phyloP scores from a whole-genome alignment of 2,888 invertebrate species.

The Chloroclysta siterata region DNA sequence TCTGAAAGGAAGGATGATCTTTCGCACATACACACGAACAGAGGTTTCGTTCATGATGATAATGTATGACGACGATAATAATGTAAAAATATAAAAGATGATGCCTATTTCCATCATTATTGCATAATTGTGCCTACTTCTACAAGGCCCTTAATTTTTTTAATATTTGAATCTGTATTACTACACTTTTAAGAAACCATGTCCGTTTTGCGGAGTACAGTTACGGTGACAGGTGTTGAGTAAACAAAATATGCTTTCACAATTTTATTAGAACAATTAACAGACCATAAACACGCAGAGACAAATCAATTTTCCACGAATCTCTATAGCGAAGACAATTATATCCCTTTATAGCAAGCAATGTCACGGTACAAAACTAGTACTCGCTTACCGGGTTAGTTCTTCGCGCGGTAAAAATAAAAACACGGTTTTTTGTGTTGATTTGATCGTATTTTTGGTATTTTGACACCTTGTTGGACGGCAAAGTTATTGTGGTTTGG shows the following conservation, averaged over 20 bases:
- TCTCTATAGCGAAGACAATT: slow-evolving; percentile 28
- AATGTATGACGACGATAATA: too few species aligned
- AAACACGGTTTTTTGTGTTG: neutral
- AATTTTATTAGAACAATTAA: slow-evolving; percentile 47
- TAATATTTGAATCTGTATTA: neutral
- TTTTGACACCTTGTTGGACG: slow-evolving; percentile 5
- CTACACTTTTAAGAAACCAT: slow-evolving; percentile 18
- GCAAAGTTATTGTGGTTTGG: slow-evolving; percentile 11
- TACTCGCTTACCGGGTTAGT: slow-evolving; percentile 17
- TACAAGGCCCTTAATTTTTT: too few species aligned
- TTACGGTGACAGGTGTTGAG: slow-evolving; percentile 35
- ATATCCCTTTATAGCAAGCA: slow-evolving; percentile 34
- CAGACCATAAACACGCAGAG: slow-evolving; percentile 43
- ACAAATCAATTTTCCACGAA: slow-evolving; percentile 55
- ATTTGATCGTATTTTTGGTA: neutral
- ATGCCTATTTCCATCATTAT: too few species aligned
- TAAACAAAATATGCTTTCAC: slow-evolving; percentile 44
- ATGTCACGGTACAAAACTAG: slow-evolving; percentile 39
- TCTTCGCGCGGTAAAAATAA: neutral
- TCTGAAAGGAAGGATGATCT: too few species aligned
- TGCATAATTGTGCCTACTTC: too few species aligned
- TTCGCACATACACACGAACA: too few species aligned
- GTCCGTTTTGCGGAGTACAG: slow-evolving; percentile 22
- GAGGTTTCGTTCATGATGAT: too few species aligned
- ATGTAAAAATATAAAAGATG: too few species aligned